Evolutionary conservation across 2,888 invertebrate species (phyloP).

Genomic region (Tetragonisca angustula): DNA sequence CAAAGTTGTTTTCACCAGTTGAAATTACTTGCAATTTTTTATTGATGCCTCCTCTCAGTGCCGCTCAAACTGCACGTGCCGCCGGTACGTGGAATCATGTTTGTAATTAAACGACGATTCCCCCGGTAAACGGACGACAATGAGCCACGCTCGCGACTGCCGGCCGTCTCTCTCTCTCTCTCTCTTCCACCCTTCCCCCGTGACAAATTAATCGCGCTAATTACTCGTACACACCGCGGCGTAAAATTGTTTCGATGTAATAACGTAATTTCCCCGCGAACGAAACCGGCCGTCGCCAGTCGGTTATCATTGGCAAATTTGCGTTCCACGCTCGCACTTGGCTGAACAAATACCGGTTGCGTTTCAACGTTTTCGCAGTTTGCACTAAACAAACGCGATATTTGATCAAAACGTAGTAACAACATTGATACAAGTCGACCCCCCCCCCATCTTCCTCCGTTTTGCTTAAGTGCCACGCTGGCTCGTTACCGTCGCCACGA

Average conservation of each 20-base stretch:
- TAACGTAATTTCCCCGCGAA: constrained; percentile 3
- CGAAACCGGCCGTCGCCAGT: background rate
- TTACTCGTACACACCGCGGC: background rate
- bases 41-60: too few relatives aligned
- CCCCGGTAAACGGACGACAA: constrained; percentile 12
- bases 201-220: constrained; percentile 15
- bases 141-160: background rate
- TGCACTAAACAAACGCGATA: background rate
- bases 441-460: background rate
- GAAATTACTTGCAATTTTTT: too few relatives aligned
- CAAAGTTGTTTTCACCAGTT: too few relatives aligned
- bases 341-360: background rate
- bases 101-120: constrained; percentile 19
- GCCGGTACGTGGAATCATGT: background rate
- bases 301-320: constrained; percentile 10
- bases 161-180: too few relatives aligned
- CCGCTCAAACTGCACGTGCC: too few relatives aligned
- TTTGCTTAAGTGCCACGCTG: background rate
- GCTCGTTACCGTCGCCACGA: background rate
- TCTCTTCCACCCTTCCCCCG: background rate
- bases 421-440: background rate
- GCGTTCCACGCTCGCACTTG: background rate
- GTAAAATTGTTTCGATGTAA: constrained; percentile 9
- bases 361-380: background rate
- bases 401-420: background rate